A percentile compares a stretch with the other conserved stretches of the same genome.
Conservation (phyloP, 2,888 invertebrate species). For the Microctonus brassicae region DNA sequence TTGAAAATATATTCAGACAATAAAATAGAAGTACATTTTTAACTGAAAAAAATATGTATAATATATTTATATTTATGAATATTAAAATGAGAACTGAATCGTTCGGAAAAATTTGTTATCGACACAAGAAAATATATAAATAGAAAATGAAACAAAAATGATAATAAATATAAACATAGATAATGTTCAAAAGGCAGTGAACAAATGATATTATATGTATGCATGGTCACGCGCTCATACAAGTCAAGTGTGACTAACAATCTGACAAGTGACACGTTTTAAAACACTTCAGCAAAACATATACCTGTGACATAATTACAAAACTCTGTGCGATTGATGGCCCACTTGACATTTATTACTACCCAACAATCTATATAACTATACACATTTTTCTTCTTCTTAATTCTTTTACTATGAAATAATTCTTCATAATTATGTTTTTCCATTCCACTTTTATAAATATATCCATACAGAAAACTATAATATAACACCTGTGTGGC, state of each 20-base stretch:
- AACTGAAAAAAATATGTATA: too few relatives aligned
- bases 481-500: too few relatives aligned
- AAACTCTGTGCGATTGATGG: conserved; percentile 15
- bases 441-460: too few relatives aligned
- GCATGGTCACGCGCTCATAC: conserved; percentile 59
- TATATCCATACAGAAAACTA: too few relatives aligned
- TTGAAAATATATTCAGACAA: too few relatives aligned
- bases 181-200: neutral
- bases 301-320: conserved; percentile 14
- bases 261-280: conserved; percentile 50
- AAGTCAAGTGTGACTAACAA: conserved; percentile 59
- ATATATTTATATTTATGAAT: too few relatives aligned
- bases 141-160: too few relatives aligned
- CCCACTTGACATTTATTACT: conserved; percentile 10
- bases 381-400: neutral
- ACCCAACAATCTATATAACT: neutral
- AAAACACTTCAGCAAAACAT: conserved; percentile 28
- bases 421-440: neutral
- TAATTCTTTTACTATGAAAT: neutral
- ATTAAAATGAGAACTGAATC: too few relatives aligned
- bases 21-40: too few relatives aligned
- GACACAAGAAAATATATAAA: too few relatives aligned
- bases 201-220: conserved; percentile 45
- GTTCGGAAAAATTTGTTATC: too few relatives aligned
- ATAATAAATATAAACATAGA: neutral